A percentile compares a stretch with the other conserved stretches of the same genome.
Conservation (phyloP, 2,113 vertebrate species). For the Seriola dumerili region DNA sequence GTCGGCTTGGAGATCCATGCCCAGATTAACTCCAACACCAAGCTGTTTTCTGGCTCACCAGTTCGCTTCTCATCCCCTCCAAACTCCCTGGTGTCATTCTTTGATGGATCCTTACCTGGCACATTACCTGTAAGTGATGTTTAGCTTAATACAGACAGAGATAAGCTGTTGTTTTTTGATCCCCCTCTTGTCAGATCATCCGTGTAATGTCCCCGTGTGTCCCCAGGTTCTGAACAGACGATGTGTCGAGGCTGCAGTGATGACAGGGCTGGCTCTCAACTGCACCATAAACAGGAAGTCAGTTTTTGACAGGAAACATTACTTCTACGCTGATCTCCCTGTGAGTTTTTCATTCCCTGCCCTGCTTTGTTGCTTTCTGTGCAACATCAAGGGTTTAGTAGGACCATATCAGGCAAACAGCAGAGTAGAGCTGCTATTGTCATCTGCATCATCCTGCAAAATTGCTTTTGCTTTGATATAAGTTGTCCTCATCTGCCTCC, state of each 20-base stretch:
- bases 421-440: slow-evolving; percentile 10
- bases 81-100: slow-evolving; percentile 95
- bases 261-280: slow-evolving; percentile 94
- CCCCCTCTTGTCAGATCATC: not conserved
- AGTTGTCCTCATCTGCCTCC: slow-evolving; percentile 33
- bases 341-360: slow-evolving; percentile 85
- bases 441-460: slow-evolving; percentile 23
- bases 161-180: not conserved
- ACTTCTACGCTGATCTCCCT: slow-evolving; percentile 98
- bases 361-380: slow-evolving; percentile 13
- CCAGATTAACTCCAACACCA: slow-evolving; percentile 94
- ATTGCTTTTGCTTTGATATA: slow-evolving; percentile 20
- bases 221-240: slow-evolving; percentile 93
- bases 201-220: slow-evolving; percentile 32
- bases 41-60: slow-evolving; percentile 93
- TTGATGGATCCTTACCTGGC: slow-evolving; percentile 97
- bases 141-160: not conserved
- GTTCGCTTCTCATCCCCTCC: slow-evolving; percentile 93
- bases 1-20: slow-evolving; percentile 97
- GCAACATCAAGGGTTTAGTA: not conserved
- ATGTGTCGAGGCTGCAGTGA: slow-evolving; percentile 96
- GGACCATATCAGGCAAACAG: slow-evolving; percentile 16
- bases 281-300: slow-evolving; percentile 96
- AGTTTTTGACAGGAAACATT: slow-evolving; percentile 98
- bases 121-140: slow-evolving; percentile 93